phyloP scores from a whole-genome alignment of 2,113 vertebrate genomes.

The Baryphthengus martii region DNA sequence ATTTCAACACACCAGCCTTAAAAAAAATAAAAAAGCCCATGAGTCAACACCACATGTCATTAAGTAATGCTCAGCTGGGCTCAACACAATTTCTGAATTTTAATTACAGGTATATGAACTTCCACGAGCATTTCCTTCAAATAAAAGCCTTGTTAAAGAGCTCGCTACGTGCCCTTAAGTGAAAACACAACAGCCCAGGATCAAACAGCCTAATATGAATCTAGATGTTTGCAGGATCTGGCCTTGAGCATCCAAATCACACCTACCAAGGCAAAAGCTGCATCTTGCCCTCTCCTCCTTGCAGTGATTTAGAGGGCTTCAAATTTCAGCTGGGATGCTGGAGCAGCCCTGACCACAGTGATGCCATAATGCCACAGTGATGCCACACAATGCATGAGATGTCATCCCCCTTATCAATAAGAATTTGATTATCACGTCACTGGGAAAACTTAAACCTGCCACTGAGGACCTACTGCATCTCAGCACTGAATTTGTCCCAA shows the following conservation, averaged over 20 bases:
- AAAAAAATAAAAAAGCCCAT: not conserved
- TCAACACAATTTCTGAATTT: not conserved
- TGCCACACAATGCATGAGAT: not conserved
- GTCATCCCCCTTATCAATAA: not conserved
- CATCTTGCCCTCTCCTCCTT: not conserved
- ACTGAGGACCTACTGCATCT: not conserved
- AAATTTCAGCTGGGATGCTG: not conserved
- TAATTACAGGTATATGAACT: not conserved
- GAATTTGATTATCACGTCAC: not conserved
- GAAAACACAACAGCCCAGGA: not conserved
- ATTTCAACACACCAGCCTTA: not conserved
- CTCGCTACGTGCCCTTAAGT: not conserved
- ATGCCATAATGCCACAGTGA: rapidly evolving
- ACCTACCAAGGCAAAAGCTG: not conserved
- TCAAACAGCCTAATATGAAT: not conserved
- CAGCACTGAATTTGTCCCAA: not conserved
- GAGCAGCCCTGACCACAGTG: not conserved
- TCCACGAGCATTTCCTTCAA: not conserved
- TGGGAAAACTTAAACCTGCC: not conserved
- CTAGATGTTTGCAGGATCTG: not conserved
- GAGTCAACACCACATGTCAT: not conserved
- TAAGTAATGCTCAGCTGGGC: conserved; percentile 29
- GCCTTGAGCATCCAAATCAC: not conserved
- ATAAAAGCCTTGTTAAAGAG: not conserved
- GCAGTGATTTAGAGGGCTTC: not conserved